Evolutionary conservation across 1,140 invertebrate genomes (phyloP).

Genomic region (Agrilus planipennis): DNA sequence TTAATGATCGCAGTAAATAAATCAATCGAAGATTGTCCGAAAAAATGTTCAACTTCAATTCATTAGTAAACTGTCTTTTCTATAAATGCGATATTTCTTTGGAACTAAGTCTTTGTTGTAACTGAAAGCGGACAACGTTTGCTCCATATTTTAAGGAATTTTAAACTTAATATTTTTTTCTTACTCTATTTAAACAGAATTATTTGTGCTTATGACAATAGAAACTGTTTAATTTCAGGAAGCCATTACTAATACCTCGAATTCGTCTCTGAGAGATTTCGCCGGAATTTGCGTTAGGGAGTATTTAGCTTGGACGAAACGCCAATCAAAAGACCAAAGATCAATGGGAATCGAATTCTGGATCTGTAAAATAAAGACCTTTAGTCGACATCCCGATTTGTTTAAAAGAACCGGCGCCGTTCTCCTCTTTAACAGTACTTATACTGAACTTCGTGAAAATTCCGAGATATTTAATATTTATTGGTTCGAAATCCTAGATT

Average conservation of each 20-base stretch:
- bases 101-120: too few relatives aligned
- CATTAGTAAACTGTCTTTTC: too few relatives aligned
- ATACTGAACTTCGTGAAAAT: slow-evolving; percentile 46
- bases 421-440: slow-evolving; percentile 59
- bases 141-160: too few relatives aligned
- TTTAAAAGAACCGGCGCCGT: slow-evolving; percentile 53
- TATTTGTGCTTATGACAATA: background rate
- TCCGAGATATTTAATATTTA: slow-evolving; percentile 43
- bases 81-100: too few relatives aligned
- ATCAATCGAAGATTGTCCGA: too few relatives aligned
- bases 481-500: slow-evolving; percentile 50
- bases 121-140: too few relatives aligned
- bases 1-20: too few relatives aligned
- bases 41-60: too few relatives aligned
- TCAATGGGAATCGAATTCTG: slow-evolving; percentile 36
- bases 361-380: slow-evolving; percentile 46
- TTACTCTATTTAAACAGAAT: too few relatives aligned
- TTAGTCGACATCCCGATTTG: slow-evolving; percentile 49
- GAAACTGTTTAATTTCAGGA: slow-evolving; percentile 31
- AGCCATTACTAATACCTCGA: slow-evolving; percentile 45
- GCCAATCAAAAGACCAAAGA: slow-evolving; percentile 36
- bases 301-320: slow-evolving; percentile 54
- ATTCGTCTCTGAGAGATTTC: slow-evolving; percentile 51
- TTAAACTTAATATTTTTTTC: too few relatives aligned
- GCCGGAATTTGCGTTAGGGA: slow-evolving; percentile 50